These are phyloP conservation scores for Phengaris arion DNA, from an alignment of 2,888 invertebrate species.

Conservation along the genomic window DNA sequence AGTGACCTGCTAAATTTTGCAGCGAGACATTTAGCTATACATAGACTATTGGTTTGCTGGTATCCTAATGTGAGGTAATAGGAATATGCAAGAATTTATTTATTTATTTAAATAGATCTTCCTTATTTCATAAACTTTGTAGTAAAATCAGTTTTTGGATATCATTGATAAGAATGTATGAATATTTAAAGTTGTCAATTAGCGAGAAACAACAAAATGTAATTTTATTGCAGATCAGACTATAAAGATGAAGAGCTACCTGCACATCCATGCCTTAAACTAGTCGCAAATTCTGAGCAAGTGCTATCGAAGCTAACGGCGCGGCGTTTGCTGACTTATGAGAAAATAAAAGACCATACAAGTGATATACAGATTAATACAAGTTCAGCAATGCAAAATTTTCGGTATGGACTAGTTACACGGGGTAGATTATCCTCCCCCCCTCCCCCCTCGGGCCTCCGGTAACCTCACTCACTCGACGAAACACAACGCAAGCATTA, in stretches of 20 bases:
- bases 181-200: no score
- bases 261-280: conserved; percentile 85
- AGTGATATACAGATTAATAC: conserved; percentile 51
- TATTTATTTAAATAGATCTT: no score
- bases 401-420: conserved; percentile 46
- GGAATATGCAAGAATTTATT: background rate
- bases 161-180: no score
- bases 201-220: background rate
- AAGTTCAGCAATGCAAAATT: conserved; percentile 51
- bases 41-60: conserved; percentile 96
- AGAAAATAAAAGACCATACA: conserved; percentile 82
- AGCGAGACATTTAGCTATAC: conserved; percentile 85
- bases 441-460: no score
- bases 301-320: conserved; percentile 88
- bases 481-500: no score
- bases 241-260: conserved; percentile 88
- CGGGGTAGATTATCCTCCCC: no score
- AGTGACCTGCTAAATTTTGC: conserved; percentile 91
- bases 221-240: conserved; percentile 79
- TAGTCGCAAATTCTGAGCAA: conserved; percentile 94
- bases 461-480: no score
- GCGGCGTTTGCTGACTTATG: conserved; percentile 91
- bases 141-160: no score
- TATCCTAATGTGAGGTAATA: conserved; percentile 91
- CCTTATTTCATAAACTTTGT: no score